Conservation (phyloP, 2,888 invertebrate genomes). For the Galerucella calmariensis region DNA sequence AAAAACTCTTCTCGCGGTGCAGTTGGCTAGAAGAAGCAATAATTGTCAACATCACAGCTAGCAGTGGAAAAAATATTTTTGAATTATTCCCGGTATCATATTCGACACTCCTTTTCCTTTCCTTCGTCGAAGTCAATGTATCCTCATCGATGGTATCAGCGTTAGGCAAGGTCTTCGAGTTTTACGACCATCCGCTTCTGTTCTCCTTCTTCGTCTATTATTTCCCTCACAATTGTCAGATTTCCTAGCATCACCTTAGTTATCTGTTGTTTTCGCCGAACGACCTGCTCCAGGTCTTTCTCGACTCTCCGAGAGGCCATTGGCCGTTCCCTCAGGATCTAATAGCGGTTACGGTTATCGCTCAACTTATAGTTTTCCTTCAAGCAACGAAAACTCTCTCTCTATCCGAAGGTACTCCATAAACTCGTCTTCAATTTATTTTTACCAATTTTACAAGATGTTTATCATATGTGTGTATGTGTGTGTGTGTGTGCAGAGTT, state of each 20-base stretch:
- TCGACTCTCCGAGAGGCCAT: slow-evolving; percentile 46
- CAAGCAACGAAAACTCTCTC: slow-evolving; percentile 44
- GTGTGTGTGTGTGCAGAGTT: slow-evolving; percentile 19
- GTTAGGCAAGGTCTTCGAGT: slow-evolving; percentile 46
- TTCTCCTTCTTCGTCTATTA: slow-evolving; percentile 61
- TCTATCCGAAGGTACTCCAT: slow-evolving; percentile 61
- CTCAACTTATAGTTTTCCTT: slow-evolving; percentile 62
- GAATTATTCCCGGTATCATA: not conserved
- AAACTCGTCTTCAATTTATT: slow-evolving; percentile 63
- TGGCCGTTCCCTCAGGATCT: slow-evolving; percentile 55
- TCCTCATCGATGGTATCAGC: slow-evolving; percentile 62
- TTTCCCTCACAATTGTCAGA: slow-evolving; percentile 61
- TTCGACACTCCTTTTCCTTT: not conserved
- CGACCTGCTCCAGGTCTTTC: slow-evolving; percentile 53
- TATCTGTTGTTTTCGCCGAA: slow-evolving; percentile 60
- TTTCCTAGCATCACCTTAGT: slow-evolving; percentile 61
- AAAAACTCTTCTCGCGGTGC: too few relatives aligned
- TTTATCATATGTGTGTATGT: slow-evolving; percentile 43
- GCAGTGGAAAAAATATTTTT: not conserved
- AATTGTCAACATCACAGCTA: too few relatives aligned
- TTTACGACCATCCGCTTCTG: slow-evolving; percentile 59
- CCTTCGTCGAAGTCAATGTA: slow-evolving; percentile 44
- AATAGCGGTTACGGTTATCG: slow-evolving; percentile 64
- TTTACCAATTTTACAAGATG: slow-evolving; percentile 50
- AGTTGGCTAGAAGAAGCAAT: too few relatives aligned